Conservation (phyloP, 2,113 vertebrate genomes). For the Peromyscus polionotus region DNA sequence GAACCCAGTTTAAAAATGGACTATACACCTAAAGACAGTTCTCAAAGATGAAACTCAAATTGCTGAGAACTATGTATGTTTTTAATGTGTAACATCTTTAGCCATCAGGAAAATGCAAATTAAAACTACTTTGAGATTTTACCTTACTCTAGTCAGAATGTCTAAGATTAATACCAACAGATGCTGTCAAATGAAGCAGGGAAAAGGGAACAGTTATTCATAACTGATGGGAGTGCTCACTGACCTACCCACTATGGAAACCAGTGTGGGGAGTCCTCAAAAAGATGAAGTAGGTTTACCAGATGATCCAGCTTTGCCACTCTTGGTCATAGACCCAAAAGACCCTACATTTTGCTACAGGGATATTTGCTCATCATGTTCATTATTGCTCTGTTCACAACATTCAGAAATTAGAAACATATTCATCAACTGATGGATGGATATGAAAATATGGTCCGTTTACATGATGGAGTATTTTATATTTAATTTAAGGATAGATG, state of each 20-base stretch:
- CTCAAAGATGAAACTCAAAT: neutral
- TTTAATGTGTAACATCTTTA: neutral
- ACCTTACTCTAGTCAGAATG: neutral
- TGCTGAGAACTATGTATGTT: neutral
- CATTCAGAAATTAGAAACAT: neutral
- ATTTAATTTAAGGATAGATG: conserved; percentile 33
- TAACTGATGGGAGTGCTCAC: neutral
- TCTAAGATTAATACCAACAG: neutral
- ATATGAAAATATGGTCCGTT: neutral
- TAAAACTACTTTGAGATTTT: neutral
- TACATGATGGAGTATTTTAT: neutral
- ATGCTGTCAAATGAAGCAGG: no score
- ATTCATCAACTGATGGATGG: neutral
- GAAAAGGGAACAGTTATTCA: no score
- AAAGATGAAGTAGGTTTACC: neutral
- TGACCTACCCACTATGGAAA: neutral
- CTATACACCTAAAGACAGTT: neutral
- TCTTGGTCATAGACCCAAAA: neutral
- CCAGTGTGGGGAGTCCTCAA: neutral
- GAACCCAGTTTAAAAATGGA: neutral
- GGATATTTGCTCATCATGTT: neutral
- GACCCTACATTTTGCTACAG: neutral
- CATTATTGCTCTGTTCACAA: neutral
- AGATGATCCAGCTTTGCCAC: neutral
- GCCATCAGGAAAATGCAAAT: neutral